Percentiles rank a stretch among this genome's conserved stretches.
These are phyloP conservation scores for Drosophila neocordata DNA, from an alignment of 1,140 invertebrate genomes.

Conservation along the genomic window DNA sequence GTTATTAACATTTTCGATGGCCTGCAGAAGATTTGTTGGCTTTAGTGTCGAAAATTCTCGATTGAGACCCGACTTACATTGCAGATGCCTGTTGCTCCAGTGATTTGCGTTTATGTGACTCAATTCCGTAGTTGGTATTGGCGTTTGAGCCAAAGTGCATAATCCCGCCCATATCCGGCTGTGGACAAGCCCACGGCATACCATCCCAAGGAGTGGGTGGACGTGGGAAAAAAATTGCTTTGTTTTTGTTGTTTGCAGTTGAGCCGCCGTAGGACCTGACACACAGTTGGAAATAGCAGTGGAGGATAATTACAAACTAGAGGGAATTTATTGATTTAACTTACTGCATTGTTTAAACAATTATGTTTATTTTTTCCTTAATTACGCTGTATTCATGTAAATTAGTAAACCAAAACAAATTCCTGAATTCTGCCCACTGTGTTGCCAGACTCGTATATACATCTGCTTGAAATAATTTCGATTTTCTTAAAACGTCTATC, in stretches of 20 bases:
- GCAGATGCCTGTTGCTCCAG: slow-evolving; percentile 48
- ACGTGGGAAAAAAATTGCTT: slow-evolving; percentile 40
- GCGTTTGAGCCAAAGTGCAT: slow-evolving; percentile 71
- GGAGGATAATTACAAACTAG: background rate
- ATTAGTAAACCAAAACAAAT: background rate
- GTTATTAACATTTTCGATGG: slow-evolving; percentile 90
- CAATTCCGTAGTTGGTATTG: slow-evolving; percentile 37
- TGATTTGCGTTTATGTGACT: slow-evolving; percentile 68
- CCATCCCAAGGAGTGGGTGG: slow-evolving; percentile 55
- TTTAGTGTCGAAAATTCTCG: background rate
- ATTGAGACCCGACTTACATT: slow-evolving; percentile 37
- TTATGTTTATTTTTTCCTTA: background rate
- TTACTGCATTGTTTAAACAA: slow-evolving; percentile 42
- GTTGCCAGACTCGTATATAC: slow-evolving; percentile 14
- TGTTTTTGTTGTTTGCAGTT: slow-evolving; percentile 19
- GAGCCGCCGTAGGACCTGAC: slow-evolving; percentile 39
- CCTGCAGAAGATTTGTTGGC: slow-evolving; percentile 60
- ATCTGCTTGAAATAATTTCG: too few relatives aligned
- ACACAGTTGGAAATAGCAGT: background rate
- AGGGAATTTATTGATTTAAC: background rate
- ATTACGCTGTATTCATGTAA: slow-evolving; percentile 6
- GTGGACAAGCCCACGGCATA: slow-evolving; percentile 69
- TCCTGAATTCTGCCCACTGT: background rate
- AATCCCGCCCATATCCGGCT: slow-evolving; percentile 47
- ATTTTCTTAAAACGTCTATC: background rate